These are phyloP conservation scores for Drosophila pseudotakahashii DNA, from an alignment of 2,888 invertebrate species.

Conservation along the genomic window DNA sequence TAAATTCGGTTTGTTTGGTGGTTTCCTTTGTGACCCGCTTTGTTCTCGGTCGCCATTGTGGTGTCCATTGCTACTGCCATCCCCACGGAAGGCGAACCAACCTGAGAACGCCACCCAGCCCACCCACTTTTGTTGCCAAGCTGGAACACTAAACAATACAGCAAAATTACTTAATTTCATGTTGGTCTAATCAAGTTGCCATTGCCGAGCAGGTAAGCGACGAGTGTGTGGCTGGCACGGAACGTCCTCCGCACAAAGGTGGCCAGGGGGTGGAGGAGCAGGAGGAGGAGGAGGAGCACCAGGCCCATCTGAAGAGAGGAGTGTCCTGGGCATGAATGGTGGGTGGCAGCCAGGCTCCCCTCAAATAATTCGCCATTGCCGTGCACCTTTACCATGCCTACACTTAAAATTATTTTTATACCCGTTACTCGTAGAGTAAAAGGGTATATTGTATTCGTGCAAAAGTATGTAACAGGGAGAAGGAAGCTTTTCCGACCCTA, in stretches of 20 bases:
- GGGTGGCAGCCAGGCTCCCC: constrained; percentile 37
- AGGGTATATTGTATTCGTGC: too few relatives aligned
- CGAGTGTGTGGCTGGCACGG: constrained; percentile 54
- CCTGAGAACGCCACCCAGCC: constrained; percentile 5
- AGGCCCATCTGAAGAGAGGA: background rate
- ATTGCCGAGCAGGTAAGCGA: constrained; percentile 56
- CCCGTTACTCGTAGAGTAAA: too few relatives aligned
- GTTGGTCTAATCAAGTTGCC: constrained; percentile 81
- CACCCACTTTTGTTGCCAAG: constrained; percentile 19
- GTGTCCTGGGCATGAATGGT: constrained; percentile 13
- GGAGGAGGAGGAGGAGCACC: background rate
- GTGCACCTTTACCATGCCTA: constrained; percentile 54
- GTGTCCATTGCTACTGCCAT: constrained; percentile 20
- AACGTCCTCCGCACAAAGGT: constrained; percentile 63
- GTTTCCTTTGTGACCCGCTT: constrained; percentile 46
- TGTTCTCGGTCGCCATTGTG: constrained; percentile 56
- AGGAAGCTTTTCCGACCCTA: too few relatives aligned
- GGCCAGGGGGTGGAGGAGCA: constrained; percentile 18
- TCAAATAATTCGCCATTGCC: constrained; percentile 59
- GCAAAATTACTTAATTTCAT: constrained; percentile 79
- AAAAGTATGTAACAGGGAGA: too few relatives aligned
- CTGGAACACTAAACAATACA: constrained; percentile 71
- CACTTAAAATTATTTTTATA: constrained; percentile 1
- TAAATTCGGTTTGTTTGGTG: constrained; percentile 49
- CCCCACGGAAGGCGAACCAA: background rate